A percentile compares a stretch with the other conserved stretches of the same genome.
Evolutionary conservation across 2,113 vertebrate genomes (phyloP).

Genomic region (Zapus hudsonius): DNA sequence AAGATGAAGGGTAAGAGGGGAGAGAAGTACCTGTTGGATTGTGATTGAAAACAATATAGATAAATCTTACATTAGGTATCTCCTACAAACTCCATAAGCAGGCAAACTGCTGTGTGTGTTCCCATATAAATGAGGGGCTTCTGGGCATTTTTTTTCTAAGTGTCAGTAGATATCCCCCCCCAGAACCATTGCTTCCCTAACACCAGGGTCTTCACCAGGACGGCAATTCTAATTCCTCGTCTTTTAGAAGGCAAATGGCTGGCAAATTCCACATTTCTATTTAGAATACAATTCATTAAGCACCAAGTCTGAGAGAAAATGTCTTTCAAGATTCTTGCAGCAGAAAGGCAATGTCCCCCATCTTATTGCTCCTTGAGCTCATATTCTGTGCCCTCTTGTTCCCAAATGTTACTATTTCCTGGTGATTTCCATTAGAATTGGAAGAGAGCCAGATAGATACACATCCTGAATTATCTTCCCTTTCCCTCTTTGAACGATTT

Average conservation of each 20-base stretch:
- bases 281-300: background rate
- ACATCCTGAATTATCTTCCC: background rate
- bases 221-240: background rate
- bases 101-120: background rate
- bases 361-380: background rate
- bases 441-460: background rate
- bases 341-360: background rate
- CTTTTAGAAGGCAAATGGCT: background rate
- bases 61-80: background rate
- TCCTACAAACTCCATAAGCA: background rate
- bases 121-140: background rate
- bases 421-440: background rate
- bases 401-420: background rate
- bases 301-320: background rate
- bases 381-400: background rate
- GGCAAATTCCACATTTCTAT: background rate
- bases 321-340: background rate
- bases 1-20: background rate
- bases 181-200: background rate
- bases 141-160: background rate
- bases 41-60: background rate
- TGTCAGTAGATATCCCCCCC: background rate
- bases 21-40: background rate
- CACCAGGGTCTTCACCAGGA: background rate
- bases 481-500: background rate